Evolutionary conservation across 35 echinoderm and acorn worm genomes (phyloP), one percentile per base, ranked within the genome.

Genomic region (Chiridota heheva): DNA sequence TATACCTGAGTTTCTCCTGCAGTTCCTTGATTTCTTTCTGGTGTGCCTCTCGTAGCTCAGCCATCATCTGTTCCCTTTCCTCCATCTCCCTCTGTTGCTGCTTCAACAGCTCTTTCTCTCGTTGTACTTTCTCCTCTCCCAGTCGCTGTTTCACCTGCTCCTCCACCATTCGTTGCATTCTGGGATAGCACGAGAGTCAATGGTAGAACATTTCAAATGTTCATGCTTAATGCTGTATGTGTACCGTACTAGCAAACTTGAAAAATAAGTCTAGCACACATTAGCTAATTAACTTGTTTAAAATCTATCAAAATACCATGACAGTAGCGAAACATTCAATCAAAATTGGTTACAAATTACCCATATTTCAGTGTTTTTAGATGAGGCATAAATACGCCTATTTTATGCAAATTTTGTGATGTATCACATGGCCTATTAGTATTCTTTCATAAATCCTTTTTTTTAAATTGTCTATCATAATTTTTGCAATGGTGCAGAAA

Each of bases 91-190:
- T 73, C 42, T 86, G 82, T 35, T 86, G 82, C 36, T 96, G 67
- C 27, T 60, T 36, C 8, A 44, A 58, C 16, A 80, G 41, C 22
- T 58, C 69, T 39, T 92, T 91, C 73, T 98, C 78, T 27, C 89
- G 48, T 51, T 84, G 73, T 55, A 80, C 91, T 15, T 77, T 36
- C 30, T 98, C 95, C 57, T 98, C 89, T 34, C 78, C 72, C 39
- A 98, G 74, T 13, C 89, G 80, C 58, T 88, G 75, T 49, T 98
- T 91, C 1, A 98, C 95, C 69, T 91, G 78, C 45, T 98, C 95
- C 81, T 98, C 95, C 3, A 98, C 81, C 40, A 92, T 65, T 47
- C 77, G 63, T 38, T 91, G 86, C 78, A 98, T 88, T 67, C 95
- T 98, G 49, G 27, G 62, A 48, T 30, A 29, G 16, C 24, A 6